Percentiles rank a stretch among this genome's conserved stretches.
Conservation (phyloP, 2,113 vertebrate species). For the Muntiacus reevesi region DNA sequence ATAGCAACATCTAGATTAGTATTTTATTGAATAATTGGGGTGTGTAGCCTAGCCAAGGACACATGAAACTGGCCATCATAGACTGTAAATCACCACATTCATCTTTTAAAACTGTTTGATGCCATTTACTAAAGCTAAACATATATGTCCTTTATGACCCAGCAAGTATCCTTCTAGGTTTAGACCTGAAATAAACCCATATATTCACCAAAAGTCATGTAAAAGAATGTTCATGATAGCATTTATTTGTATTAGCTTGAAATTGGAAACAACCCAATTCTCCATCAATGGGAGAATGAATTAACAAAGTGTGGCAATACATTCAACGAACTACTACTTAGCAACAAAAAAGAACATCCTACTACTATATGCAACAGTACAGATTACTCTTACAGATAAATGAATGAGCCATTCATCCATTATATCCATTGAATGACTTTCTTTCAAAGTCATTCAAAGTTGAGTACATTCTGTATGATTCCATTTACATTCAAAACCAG, state of each 20-base stretch:
- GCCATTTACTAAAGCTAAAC: background rate
- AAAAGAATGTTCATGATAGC: background rate
- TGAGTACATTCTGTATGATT: background rate
- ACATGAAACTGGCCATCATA: background rate
- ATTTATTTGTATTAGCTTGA: background rate
- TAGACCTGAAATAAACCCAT: background rate
- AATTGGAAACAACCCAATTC: background rate
- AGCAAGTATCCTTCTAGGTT: background rate
- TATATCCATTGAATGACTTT: background rate
- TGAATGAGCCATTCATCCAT: background rate
- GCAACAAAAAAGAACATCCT: background rate
- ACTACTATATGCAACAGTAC: background rate
- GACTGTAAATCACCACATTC: background rate
- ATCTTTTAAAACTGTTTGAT: background rate
- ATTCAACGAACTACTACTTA: background rate
- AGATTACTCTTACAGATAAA: background rate
- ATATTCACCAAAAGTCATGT: background rate
- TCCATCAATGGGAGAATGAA: background rate
- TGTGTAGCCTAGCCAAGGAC: background rate
- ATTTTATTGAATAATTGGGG: slow-evolving; percentile 3
- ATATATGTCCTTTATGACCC: background rate
- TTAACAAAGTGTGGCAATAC: background rate
- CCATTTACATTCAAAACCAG: background rate
- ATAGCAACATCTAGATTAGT: background rate
- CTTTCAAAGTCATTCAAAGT: background rate